Evolutionary conservation across 2,113 vertebrate species (phyloP).

Genomic region (Spea multiplicata): DNA sequence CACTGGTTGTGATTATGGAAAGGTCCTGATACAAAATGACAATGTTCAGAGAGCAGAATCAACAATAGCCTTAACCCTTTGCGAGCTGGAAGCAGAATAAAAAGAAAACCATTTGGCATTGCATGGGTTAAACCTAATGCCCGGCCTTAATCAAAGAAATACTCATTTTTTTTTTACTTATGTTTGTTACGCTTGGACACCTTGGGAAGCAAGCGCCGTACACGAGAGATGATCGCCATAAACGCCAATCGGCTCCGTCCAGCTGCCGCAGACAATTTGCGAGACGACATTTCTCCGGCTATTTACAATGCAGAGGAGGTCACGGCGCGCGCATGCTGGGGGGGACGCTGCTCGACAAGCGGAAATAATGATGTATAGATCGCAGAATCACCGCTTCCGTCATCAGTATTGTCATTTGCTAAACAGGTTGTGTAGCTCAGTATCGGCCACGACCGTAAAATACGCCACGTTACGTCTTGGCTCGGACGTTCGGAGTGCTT

Average conservation of each 20-base stretch:
- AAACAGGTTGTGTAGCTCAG: neutral
- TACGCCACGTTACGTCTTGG: too few relatives aligned
- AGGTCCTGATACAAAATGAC: neutral
- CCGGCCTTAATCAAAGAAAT: too few relatives aligned
- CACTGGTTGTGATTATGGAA: neutral
- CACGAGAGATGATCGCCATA: constrained; percentile 24
- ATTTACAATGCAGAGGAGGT: constrained; percentile 19
- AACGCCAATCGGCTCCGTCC: constrained; percentile 11
- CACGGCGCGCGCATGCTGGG: constrained; percentile 1
- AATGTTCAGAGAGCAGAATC: neutral
- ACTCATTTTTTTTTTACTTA: too few relatives aligned
- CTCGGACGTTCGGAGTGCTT: too few relatives aligned
- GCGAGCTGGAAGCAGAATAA: too few relatives aligned
- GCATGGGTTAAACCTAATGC: too few relatives aligned
- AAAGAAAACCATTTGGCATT: too few relatives aligned
- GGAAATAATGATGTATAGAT: neutral
- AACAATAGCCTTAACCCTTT: neutral
- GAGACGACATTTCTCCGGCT: constrained; percentile 21
- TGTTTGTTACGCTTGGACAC: too few relatives aligned
- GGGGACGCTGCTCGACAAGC: neutral
- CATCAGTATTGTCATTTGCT: neutral
- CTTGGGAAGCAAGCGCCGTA: constrained; percentile 20
- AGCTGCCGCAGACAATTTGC: constrained; percentile 11
- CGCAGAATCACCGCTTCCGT: neutral
- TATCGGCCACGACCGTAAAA: too few relatives aligned